phyloP scores from a whole-genome alignment of 2,113 vertebrate species.

The Seriola aureovittata region DNA sequence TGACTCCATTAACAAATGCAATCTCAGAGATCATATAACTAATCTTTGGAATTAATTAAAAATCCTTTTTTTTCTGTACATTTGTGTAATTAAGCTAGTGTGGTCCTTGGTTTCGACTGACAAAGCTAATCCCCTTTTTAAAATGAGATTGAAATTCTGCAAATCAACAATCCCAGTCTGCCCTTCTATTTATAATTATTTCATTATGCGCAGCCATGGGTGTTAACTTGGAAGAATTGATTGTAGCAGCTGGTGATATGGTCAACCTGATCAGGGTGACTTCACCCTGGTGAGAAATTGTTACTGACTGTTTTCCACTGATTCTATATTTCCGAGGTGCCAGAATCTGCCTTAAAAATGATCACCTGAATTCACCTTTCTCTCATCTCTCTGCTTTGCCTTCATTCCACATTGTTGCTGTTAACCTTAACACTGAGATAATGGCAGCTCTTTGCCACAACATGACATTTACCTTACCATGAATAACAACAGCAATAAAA shows the following conservation, averaged over 20 bases:
- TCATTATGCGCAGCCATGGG: slow-evolving; percentile 64
- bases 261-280: slow-evolving; percentile 58
- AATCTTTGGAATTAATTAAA: slow-evolving; percentile 75
- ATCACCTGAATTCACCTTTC: background rate
- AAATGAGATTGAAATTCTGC: slow-evolving; percentile 61
- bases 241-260: slow-evolving; percentile 63
- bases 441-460: slow-evolving; percentile 31
- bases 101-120: slow-evolving; percentile 44
- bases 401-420: slow-evolving; percentile 2
- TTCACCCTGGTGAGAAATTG: slow-evolving; percentile 22
- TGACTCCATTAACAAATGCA: slow-evolving; percentile 70
- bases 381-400: background rate
- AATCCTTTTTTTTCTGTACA: slow-evolving; percentile 3
- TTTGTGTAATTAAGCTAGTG: slow-evolving; percentile 53
- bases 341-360: background rate
- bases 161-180: slow-evolving; percentile 65
- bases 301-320: slow-evolving; percentile 23
- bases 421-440: slow-evolving; percentile 16
- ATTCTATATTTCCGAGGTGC: slow-evolving; percentile 2
- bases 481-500: slow-evolving; percentile 21
- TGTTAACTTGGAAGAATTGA: slow-evolving; percentile 69
- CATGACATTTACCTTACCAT: slow-evolving; percentile 37
- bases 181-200: slow-evolving; percentile 70
- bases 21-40: slow-evolving; percentile 72
- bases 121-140: slow-evolving; percentile 64